These are phyloP conservation scores for Macrophya alboannulata DNA, from an alignment of 2,888 invertebrate genomes.

Conservation along the genomic window DNA sequence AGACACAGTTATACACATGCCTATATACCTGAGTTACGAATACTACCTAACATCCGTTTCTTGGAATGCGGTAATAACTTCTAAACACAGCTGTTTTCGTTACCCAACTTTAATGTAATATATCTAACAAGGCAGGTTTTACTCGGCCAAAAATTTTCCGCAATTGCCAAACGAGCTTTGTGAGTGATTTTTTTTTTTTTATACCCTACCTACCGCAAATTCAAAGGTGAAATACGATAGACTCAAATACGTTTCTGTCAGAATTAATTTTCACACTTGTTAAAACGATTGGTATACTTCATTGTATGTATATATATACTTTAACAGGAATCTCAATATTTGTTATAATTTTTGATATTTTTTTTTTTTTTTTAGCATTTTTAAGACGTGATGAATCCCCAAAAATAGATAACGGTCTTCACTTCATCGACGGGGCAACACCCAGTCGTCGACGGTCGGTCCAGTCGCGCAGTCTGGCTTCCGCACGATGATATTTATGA, in stretches of 20 bases:
- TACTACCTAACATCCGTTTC: not conserved
- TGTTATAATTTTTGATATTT: not conserved
- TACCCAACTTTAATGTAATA: no score
- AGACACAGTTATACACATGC: not conserved
- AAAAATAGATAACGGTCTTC: slow-evolving; percentile 34
- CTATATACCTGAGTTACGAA: slow-evolving; percentile 7
- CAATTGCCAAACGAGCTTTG: not conserved
- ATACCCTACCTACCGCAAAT: not conserved
- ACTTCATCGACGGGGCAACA: slow-evolving; percentile 38
- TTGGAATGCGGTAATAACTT: slow-evolving; percentile 12
- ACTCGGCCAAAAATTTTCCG: not conserved
- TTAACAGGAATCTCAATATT: not conserved
- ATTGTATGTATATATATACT: not conserved
- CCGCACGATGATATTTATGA: slow-evolving; percentile 52
- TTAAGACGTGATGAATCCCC: not conserved
- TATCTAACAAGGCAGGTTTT: not conserved
- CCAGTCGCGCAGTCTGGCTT: slow-evolving; percentile 54
- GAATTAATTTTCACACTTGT: not conserved
- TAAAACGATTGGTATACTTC: not conserved
- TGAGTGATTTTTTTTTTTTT: not conserved
- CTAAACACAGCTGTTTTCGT: slow-evolving; percentile 4
- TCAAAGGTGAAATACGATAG: not conserved
- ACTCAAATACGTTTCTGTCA: not conserved
- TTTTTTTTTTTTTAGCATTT: not conserved
- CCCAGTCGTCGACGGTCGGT: slow-evolving; percentile 32